These are phyloP conservation scores for Leptinotarsa texana DNA, from an alignment of 1,140 invertebrate species.

Conservation along the genomic window DNA sequence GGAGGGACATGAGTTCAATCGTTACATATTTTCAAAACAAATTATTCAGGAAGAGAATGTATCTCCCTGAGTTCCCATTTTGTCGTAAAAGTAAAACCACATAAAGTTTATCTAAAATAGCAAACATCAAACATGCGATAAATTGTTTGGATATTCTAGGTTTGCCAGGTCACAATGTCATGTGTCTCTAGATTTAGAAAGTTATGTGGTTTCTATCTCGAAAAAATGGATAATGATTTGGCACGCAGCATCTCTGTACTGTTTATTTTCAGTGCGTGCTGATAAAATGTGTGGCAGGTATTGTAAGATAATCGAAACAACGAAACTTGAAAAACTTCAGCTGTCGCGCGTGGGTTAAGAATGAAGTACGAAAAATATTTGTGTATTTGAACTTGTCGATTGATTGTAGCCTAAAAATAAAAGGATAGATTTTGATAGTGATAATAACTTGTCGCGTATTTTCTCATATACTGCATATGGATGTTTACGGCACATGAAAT, in stretches of 20 bases:
- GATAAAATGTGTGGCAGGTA: conserved; percentile 1
- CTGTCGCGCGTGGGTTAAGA: too few relatives aligned
- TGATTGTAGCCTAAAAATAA: too few relatives aligned
- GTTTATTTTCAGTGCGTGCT: not conserved
- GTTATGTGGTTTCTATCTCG: not conserved
- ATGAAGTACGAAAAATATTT: too few relatives aligned
- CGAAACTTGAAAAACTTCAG: not conserved
- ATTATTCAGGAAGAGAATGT: too few relatives aligned
- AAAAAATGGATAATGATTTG: not conserved
- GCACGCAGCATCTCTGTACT: not conserved
- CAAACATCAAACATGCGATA: not conserved
- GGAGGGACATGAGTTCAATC: too few relatives aligned
- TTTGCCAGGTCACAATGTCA: not conserved
- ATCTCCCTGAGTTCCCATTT: too few relatives aligned
- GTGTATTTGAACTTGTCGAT: too few relatives aligned
- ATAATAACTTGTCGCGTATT: too few relatives aligned
- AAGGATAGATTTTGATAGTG: too few relatives aligned
- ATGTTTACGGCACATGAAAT: too few relatives aligned
- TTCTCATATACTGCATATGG: too few relatives aligned
- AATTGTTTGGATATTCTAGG: not conserved
- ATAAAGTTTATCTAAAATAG: not conserved
- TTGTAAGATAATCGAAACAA: not conserved
- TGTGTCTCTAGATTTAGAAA: not conserved
- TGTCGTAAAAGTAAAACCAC: not conserved
- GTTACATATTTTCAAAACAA: too few relatives aligned